phyloP scores from a whole-genome alignment of 2,888 invertebrate genomes.

The Cephonodes hylas region DNA sequence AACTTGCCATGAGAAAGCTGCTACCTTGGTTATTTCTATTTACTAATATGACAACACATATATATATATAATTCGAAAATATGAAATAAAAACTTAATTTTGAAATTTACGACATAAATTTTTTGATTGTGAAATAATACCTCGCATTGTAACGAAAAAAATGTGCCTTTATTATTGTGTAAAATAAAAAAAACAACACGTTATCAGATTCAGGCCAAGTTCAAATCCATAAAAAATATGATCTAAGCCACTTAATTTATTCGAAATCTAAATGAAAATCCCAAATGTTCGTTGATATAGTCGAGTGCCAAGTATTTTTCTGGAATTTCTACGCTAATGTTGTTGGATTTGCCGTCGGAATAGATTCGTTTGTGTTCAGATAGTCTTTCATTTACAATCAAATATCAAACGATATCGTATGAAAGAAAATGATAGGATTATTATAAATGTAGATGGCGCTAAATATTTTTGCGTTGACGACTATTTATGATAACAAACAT shows the following conservation, averaged over 20 bases:
- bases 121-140: too few species aligned
- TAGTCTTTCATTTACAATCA: neutral
- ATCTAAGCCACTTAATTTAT: conserved; percentile 1
- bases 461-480: too few species aligned
- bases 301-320: conserved; percentile 2
- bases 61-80: too few species aligned
- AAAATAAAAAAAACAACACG: neutral
- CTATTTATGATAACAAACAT: too few species aligned
- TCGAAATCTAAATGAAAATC: neutral
- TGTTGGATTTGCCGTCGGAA: neutral
- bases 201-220: neutral
- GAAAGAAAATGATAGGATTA: too few species aligned
- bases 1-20: too few species aligned
- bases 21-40: too few species aligned
- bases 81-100: too few species aligned
- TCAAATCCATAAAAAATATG: neutral
- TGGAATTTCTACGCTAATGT: conserved; percentile 8
- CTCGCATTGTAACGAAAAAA: neutral
- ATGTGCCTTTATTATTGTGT: neutral
- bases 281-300: neutral
- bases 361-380: neutral
- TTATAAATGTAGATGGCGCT: too few species aligned
- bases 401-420: neutral
- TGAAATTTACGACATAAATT: too few species aligned
- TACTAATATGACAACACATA: too few species aligned